phyloP scores from a whole-genome alignment of 2,797 vertebrate species.

The Acropternis orthonyx region DNA sequence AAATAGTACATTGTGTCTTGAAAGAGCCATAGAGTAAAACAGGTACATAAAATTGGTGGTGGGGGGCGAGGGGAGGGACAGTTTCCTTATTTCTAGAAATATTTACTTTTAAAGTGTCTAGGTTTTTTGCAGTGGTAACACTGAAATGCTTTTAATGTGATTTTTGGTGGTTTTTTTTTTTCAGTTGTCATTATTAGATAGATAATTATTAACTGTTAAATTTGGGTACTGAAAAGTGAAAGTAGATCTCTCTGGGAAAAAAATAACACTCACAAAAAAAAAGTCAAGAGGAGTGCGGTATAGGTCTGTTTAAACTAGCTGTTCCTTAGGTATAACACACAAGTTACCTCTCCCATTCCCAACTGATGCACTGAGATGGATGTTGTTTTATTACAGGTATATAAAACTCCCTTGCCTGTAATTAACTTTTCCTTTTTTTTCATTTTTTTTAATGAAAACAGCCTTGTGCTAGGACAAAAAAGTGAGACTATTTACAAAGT shows the following conservation, averaged over 20 bases:
- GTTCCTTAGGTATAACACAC: neutral
- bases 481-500: neutral
- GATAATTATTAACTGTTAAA: neutral
- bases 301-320: neutral
- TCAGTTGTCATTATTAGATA: neutral
- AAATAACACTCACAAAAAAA: neutral
- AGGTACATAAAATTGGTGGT: neutral
- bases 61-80: too few relatives aligned
- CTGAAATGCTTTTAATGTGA: neutral
- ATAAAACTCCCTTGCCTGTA: neutral
- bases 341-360: neutral
- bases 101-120: too few relatives aligned
- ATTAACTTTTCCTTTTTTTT: neutral
- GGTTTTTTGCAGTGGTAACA: too few relatives aligned
- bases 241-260: neutral
- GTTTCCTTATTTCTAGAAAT: neutral
- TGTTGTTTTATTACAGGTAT: neutral
- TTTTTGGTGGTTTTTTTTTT: neutral
- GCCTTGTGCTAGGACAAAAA: neutral
- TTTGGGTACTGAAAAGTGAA: neutral
- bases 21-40: neutral
- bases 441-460: neutral
- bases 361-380: neutral
- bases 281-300: neutral
- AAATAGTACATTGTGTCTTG: neutral